A percentile compares a stretch with the other conserved stretches of the same genome.
phyloP scores from a whole-genome alignment of 2,888 invertebrate species.

The Drosophila tripunctata region DNA sequence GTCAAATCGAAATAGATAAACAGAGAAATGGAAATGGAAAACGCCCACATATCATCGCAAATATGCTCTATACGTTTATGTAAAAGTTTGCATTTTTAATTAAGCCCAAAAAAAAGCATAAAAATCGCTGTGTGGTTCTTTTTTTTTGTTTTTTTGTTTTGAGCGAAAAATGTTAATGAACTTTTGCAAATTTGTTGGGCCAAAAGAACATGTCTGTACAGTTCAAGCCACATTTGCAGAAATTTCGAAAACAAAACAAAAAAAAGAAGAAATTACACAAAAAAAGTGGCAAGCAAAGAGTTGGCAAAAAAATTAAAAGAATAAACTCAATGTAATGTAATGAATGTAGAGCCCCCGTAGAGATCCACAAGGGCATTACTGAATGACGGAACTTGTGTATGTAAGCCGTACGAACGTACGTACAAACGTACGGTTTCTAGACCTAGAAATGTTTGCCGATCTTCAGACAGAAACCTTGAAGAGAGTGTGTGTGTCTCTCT shows the following conservation, averaged over 20 bases:
- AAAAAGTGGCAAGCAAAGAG: slow-evolving; percentile 26
- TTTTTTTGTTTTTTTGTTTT: not conserved
- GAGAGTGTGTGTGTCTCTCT: not conserved
- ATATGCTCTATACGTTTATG: slow-evolving; percentile 8
- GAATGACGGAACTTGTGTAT: too few relatives aligned
- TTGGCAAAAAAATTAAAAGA: not conserved
- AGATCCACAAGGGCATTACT: slow-evolving; percentile 27
- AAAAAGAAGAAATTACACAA: slow-evolving; percentile 12
- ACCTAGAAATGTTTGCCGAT: slow-evolving; percentile 34
- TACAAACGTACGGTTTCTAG: not conserved
- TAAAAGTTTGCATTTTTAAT: slow-evolving; percentile 64
- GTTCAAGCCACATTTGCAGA: slow-evolving; percentile 56
- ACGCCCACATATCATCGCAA: slow-evolving; percentile 37
- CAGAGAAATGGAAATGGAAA: slow-evolving; percentile 15
- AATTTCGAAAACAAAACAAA: slow-evolving; percentile 28
- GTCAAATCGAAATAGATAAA: slow-evolving; percentile 19
- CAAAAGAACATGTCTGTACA: slow-evolving; percentile 49
- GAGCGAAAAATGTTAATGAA: slow-evolving; percentile 69
- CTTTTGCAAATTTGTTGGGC: slow-evolving; percentile 57
- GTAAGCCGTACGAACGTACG: too few relatives aligned
- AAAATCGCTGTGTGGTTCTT: slow-evolving; percentile 47
- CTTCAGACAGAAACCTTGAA: not conserved
- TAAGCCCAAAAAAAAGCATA: slow-evolving; percentile 31
- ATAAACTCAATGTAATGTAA: slow-evolving; percentile 42
- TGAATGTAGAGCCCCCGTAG: slow-evolving; percentile 10